Evolutionary conservation across 2,888 invertebrate genomes (phyloP), one percentile per base, ranked within the genome.

Genomic region (Caenorhabditis doughertyi): DNA sequence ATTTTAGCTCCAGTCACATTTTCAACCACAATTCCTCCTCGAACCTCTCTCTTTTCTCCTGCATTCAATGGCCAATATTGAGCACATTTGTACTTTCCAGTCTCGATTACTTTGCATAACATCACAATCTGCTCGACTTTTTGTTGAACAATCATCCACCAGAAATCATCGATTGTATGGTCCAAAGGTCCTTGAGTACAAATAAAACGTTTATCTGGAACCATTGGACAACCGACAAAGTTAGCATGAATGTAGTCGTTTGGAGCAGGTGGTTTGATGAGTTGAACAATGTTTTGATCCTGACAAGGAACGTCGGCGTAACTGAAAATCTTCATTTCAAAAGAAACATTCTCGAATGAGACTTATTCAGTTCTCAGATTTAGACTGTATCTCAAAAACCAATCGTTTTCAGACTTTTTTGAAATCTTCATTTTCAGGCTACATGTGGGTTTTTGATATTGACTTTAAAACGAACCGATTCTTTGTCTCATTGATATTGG

Each of bases 11-110:
- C 65, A 9, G 55, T 42, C n/a, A 73, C 27, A 23, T 83, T 80
- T 32, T 81, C 79, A n/a, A 79, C 47, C 11, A 42, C 62, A 42
- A 85, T 65, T 27, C 47, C 64, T 1, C 56, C 67, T 2, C 25
- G 62, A 32, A 39, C 25, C 21, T 77, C 67, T 18, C 71, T 53
- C 35, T 71, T 85, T 58, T 81, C 80, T 11, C 77, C 77, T n/a
- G 23, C 47, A 23, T 77, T 68, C 60, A 67, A 35, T 27, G 88
- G 88, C 88, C 88, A 88, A 55, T 88, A 88, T 68, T 88, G 86
- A 4, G 88, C 86, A 93, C 98, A 98, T 93, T 98, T 98, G 70
- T 51, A 70, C 64, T 84, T 81, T 95, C 85, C 84, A 25, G 68
- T 79, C 71, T 89, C 89, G 27, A 87, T 74, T 5, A 70, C 49